A percentile compares a stretch with the other conserved stretches of the same genome.
Evolutionary conservation across 2,888 invertebrate species (phyloP).

Genomic region (Antheraea assamensis): DNA sequence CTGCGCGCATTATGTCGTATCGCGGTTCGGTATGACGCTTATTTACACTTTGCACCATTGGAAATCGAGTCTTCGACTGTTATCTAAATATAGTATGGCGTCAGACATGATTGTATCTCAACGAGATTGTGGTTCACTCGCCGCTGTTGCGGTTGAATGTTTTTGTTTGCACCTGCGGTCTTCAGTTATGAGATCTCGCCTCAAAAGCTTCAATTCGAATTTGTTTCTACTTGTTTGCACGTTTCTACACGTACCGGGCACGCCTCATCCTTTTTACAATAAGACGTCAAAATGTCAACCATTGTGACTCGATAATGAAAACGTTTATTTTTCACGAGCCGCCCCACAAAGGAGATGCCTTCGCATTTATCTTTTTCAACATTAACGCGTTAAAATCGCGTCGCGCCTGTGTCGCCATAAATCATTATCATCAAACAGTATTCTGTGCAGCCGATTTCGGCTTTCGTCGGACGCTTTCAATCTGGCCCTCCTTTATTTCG

Average conservation of each 20-base stretch:
- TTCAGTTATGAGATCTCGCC: slow-evolving; percentile 51
- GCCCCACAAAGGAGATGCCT: slow-evolving; percentile 59
- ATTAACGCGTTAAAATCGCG: slow-evolving; percentile 73
- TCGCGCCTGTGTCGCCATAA: slow-evolving; percentile 74
- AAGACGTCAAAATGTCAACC: slow-evolving; percentile 37
- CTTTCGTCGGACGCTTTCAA: slow-evolving; percentile 79
- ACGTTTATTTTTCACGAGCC: slow-evolving; percentile 47
- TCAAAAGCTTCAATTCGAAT: slow-evolving; percentile 35
- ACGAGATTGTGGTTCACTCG: slow-evolving; percentile 60
- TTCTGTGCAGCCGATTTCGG: slow-evolving; percentile 59
- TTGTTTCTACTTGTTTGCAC: slow-evolving; percentile 28
- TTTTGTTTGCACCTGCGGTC: slow-evolving; percentile 71
- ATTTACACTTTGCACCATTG: slow-evolving; percentile 60
- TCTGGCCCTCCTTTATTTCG: slow-evolving; percentile 77
- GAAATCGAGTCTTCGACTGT: slow-evolving; percentile 59
- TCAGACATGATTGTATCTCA: slow-evolving; percentile 62
- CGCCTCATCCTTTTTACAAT: slow-evolving; percentile 29
- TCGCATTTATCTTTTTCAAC: slow-evolving; percentile 74
- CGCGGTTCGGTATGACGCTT: slow-evolving; percentile 47
- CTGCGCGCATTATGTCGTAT: slow-evolving; percentile 51
- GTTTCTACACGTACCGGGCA: slow-evolving; percentile 30
- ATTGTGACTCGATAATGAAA: slow-evolving; percentile 41
- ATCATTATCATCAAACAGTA: slow-evolving; percentile 78
- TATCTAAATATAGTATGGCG: slow-evolving; percentile 70
- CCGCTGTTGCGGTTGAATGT: slow-evolving; percentile 60